Conservation (phyloP, 2,888 invertebrate genomes). For the Crocallis elinguaria region DNA sequence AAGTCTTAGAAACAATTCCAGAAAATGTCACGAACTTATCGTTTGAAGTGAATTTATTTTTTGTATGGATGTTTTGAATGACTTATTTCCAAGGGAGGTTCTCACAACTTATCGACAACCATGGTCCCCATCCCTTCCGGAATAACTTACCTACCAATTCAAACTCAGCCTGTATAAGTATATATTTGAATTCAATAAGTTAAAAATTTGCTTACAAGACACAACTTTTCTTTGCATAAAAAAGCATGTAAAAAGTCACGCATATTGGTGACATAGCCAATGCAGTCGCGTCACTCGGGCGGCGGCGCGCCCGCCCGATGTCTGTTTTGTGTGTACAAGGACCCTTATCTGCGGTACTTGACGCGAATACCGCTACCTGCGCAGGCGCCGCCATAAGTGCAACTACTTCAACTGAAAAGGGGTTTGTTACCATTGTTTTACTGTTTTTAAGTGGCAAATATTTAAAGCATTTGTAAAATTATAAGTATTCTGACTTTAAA, state of each 20-base stretch:
- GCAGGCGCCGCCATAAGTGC: slow-evolving; percentile 50
- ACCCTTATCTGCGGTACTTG: slow-evolving; percentile 64
- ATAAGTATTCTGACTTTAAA: slow-evolving; percentile 12
- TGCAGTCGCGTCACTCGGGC: slow-evolving; percentile 45
- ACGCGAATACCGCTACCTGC: slow-evolving; percentile 68
- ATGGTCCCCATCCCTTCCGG: too few relatives aligned
- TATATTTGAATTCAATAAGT: neutral
- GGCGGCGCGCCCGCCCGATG: slow-evolving; percentile 35
- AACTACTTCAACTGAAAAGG: slow-evolving; percentile 65
- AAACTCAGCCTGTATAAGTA: too few relatives aligned
- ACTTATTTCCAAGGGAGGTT: too few relatives aligned
- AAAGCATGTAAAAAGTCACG: slow-evolving; percentile 14
- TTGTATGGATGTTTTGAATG: too few relatives aligned
- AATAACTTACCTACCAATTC: too few relatives aligned
- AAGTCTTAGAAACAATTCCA: too few relatives aligned
- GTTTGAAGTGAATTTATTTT: too few relatives aligned
- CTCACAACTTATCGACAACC: too few relatives aligned
- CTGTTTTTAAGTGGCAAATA: slow-evolving; percentile 38
- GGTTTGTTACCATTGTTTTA: slow-evolving; percentile 57
- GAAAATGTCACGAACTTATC: too few relatives aligned
- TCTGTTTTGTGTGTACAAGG: slow-evolving; percentile 41
- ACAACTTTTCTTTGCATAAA: neutral
- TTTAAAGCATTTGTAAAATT: slow-evolving; percentile 25
- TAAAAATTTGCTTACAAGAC: neutral
- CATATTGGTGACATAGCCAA: slow-evolving; percentile 44